Evolutionary conservation across 2,888 invertebrate species (phyloP).

Genomic region (Pollenia amentaria): DNA sequence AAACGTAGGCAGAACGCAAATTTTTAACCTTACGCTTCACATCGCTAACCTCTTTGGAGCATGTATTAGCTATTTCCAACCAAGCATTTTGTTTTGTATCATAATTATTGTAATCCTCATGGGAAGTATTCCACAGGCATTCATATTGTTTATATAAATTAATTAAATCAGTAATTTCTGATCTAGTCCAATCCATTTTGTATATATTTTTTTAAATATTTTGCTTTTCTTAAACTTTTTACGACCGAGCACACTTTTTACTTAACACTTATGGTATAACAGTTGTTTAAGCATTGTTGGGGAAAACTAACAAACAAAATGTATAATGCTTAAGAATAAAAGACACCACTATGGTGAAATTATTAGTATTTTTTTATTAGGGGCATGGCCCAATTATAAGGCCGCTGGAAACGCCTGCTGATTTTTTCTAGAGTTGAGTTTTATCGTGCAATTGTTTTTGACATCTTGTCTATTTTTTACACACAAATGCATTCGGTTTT

Average conservation of each 20-base stretch:
- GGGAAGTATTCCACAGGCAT: constrained; percentile 74
- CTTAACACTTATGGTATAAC: constrained; percentile 46
- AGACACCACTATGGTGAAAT: too few relatives aligned
- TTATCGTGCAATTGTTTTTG: too few relatives aligned
- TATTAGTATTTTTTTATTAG: too few relatives aligned
- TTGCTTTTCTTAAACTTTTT: background rate
- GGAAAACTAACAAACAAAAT: too few relatives aligned
- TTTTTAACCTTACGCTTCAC: constrained; percentile 75
- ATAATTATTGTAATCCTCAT: constrained; percentile 70
- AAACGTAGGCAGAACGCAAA: constrained; percentile 71
- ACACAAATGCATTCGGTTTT: too few relatives aligned
- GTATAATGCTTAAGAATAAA: too few relatives aligned
- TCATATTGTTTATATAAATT: constrained; percentile 69
- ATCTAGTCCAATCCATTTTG: constrained; percentile 67
- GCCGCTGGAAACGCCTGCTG: too few relatives aligned
- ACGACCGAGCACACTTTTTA: background rate
- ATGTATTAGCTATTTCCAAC: constrained; percentile 64
- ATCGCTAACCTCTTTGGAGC: constrained; percentile 58
- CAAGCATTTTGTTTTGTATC: constrained; percentile 71
- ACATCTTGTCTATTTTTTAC: too few relatives aligned
- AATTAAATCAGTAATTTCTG: constrained; percentile 65
- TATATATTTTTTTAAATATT: background rate
- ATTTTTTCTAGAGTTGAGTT: too few relatives aligned
- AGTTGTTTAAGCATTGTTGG: constrained; percentile 32
- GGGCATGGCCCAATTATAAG: too few relatives aligned